A percentile compares a stretch with the other conserved stretches of the same genome.
These are phyloP conservation scores for Himalopsyche tibetana DNA, from an alignment of 2,888 invertebrate genomes.

Conservation along the genomic window DNA sequence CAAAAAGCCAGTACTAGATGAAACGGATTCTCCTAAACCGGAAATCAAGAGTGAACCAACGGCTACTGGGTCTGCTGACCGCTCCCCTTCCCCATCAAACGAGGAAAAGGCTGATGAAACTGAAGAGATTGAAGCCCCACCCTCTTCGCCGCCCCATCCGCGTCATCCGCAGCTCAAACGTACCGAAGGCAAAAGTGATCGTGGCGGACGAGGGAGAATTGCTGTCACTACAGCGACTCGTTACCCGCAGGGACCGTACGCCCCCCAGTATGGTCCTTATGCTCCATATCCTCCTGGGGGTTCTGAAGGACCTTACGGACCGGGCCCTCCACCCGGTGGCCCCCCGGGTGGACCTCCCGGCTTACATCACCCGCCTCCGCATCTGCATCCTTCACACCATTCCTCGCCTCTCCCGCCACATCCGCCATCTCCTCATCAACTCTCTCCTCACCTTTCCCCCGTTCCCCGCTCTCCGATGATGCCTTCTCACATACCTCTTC, in stretches of 20 bases:
- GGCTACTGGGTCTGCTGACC: conserved; percentile 52
- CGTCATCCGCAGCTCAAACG: conserved; percentile 73
- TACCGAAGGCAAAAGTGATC: conserved; percentile 75
- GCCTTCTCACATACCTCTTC: conserved; percentile 47
- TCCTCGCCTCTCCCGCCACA: conserved; percentile 51
- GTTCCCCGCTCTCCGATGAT: conserved; percentile 49
- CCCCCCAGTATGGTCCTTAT: conserved; percentile 74
- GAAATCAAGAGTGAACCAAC: conserved; percentile 75
- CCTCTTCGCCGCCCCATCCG: conserved; percentile 68
- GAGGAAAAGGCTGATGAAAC: conserved; percentile 51
- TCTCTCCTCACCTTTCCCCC: conserved; percentile 53
- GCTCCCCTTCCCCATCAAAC: conserved; percentile 61
- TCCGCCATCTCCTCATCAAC: conserved; percentile 44
- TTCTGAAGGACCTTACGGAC: conserved; percentile 58
- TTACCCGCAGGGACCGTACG: conserved; percentile 75
- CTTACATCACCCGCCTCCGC: conserved; percentile 67
- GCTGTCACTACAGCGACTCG: conserved; percentile 68
- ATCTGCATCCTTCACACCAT: conserved; percentile 48
- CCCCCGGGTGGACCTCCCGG: conserved; percentile 68
- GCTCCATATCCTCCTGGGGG: conserved; percentile 72
- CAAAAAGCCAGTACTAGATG: conserved; percentile 32
- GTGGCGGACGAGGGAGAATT: conserved; percentile 70
- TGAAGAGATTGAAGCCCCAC: conserved; percentile 37
- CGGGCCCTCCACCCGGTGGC: conserved; percentile 64
- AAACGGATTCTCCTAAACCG: conserved; percentile 66